These are phyloP conservation scores for Pachyramphus minor DNA, from an alignment of 2,113 vertebrate genomes.

Conservation along the genomic window DNA sequence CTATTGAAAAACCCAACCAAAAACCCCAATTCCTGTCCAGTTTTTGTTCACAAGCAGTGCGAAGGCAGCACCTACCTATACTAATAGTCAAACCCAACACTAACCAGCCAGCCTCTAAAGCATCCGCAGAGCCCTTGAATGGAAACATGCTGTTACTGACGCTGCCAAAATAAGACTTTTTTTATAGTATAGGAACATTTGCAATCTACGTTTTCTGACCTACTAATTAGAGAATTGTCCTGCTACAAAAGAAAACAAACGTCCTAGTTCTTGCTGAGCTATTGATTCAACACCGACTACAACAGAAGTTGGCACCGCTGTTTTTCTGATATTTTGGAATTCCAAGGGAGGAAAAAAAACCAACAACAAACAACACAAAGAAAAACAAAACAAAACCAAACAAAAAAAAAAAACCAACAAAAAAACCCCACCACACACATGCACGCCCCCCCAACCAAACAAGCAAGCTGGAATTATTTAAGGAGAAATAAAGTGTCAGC, in stretches of 20 bases:
- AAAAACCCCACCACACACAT: background rate
- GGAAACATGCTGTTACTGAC: background rate
- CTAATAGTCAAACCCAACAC: background rate
- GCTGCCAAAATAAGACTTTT: background rate
- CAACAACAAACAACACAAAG: background rate
- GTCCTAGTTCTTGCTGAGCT: background rate
- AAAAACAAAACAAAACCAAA: background rate
- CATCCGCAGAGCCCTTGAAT: background rate
- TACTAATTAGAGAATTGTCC: background rate
- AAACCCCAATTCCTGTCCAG: rapidly evolving
- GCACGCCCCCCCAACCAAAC: background rate
- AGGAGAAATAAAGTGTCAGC: constrained; percentile 53
- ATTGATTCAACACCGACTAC: background rate
- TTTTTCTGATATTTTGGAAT: background rate
- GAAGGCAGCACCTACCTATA: background rate
- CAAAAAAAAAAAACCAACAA: background rate
- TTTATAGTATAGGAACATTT: background rate
- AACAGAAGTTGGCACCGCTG: background rate
- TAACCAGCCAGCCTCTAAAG: background rate
- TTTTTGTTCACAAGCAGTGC: background rate
- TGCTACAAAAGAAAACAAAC: background rate
- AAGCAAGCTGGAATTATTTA: constrained; percentile 46
- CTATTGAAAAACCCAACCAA: background rate
- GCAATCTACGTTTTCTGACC: background rate
- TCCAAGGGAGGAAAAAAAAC: background rate